Conservation (phyloP, 1,140 invertebrate species). For the Goniozus legneri region DNA sequence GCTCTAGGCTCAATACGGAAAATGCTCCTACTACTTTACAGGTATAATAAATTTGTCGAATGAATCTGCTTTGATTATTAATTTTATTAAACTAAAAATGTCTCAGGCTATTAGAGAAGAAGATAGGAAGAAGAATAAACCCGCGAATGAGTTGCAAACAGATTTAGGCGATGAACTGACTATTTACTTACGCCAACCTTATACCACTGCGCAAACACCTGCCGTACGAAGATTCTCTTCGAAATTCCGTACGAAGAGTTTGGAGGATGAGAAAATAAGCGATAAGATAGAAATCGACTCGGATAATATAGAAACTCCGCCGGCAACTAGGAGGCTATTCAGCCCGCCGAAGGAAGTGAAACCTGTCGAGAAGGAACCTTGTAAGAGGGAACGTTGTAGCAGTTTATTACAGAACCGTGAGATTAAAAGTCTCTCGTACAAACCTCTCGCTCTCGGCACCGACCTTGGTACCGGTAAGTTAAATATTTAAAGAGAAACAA, state of each 20-base stretch:
- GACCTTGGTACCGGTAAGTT: constrained; percentile 49
- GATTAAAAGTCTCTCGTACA: constrained; percentile 17
- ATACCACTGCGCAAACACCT: constrained; percentile 21
- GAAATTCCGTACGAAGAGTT: constrained; percentile 31
- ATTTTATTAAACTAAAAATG: no score
- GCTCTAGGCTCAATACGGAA: constrained; percentile 51
- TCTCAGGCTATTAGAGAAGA: constrained; percentile 58
- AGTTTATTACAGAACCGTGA: constrained; percentile 38
- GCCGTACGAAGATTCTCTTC: constrained; percentile 26
- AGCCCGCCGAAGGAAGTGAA: constrained; percentile 63
- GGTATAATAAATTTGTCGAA: constrained; percentile 26
- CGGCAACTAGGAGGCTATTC: constrained; percentile 69
- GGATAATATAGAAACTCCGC: constrained; percentile 87
- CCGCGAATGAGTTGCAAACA: constrained; percentile 18
- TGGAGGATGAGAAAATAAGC: constrained; percentile 49
- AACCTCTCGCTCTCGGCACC: constrained; percentile 21
- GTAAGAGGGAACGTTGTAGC: constrained; percentile 48
- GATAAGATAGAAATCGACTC: constrained; percentile 84
- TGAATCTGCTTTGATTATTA: background rate
- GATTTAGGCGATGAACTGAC: constrained; percentile 58
- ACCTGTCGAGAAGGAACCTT: constrained; percentile 51
- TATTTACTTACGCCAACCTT: constrained; percentile 62
- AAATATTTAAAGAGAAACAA: background rate
- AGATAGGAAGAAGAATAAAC: constrained; percentile 50
- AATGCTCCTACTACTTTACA: constrained; percentile 51